A percentile compares a stretch with the other conserved stretches of the same genome.
These are phyloP conservation scores for Heliconius himera DNA, from an alignment of 1,140 invertebrate genomes.

Conservation along the genomic window DNA sequence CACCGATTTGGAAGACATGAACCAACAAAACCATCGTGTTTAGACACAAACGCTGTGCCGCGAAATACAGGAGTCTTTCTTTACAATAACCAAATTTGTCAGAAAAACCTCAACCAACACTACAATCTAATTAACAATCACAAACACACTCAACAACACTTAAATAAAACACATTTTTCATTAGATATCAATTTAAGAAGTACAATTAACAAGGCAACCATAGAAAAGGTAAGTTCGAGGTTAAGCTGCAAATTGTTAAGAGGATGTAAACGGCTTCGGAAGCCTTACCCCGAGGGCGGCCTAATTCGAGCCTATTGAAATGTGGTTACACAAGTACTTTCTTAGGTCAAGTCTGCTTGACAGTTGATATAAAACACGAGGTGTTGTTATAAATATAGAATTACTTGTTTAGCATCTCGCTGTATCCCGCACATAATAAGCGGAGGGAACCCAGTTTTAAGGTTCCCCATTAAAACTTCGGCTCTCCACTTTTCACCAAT, in stretches of 20 bases:
- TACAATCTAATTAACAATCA: not conserved
- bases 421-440: too few species aligned
- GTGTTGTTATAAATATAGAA: not conserved
- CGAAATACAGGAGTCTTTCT: too few species aligned
- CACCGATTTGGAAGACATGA: too few species aligned
- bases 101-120: too few species aligned
- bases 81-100: too few species aligned
- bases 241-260: conserved; percentile 31
- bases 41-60: too few species aligned
- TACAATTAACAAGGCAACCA: conserved; percentile 22
- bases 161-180: not conserved
- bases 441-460: not conserved
- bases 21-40: too few species aligned
- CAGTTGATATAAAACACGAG: not conserved
- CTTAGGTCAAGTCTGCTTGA: conserved; percentile 13
- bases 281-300: conserved; percentile 26
- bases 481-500: too few species aligned
- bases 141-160: not conserved
- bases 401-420: not conserved
- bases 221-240: conserved; percentile 26
- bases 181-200: not conserved
- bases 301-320: conserved; percentile 35
- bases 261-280: conserved; percentile 36
- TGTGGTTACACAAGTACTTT: conserved; percentile 19
- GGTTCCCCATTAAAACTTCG: too few species aligned